Evolutionary conservation across 2,888 invertebrate species (phyloP).

Genomic region (Odontothrips loti): DNA sequence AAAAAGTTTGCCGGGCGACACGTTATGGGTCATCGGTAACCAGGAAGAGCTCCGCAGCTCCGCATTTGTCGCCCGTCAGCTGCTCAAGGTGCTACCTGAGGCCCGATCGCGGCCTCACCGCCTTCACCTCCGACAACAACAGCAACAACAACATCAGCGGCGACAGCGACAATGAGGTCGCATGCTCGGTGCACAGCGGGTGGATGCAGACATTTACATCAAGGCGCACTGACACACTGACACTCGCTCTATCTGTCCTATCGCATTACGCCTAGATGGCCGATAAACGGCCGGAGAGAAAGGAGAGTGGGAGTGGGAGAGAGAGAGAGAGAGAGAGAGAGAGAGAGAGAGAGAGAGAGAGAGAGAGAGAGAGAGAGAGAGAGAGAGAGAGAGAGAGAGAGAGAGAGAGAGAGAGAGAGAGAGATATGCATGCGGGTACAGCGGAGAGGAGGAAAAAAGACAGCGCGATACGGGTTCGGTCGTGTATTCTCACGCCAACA

Average conservation of each 20-base stretch:
- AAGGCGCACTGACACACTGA: not conserved
- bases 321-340: not conserved
- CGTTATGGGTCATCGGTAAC: too few species aligned
- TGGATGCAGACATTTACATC: slow-evolving; percentile 19
- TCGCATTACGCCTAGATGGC: slow-evolving; percentile 8
- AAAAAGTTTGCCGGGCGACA: too few species aligned
- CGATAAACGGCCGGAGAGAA: not conserved
- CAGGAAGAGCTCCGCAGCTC: too few species aligned
- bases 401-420: not conserved
- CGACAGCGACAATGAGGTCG: not conserved
- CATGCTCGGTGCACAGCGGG: not conserved
- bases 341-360: not conserved
- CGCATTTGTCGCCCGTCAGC: too few species aligned
- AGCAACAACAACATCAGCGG: not conserved
- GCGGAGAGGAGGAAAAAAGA: too few species aligned
- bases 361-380: too few species aligned
- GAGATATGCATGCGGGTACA: too few species aligned
- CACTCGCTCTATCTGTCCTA: not conserved
- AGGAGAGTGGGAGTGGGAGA: not conserved
- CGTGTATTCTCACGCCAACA: too few species aligned
- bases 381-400: not conserved
- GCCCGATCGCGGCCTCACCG: not conserved
- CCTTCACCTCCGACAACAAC: not conserved
- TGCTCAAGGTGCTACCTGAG: too few species aligned
- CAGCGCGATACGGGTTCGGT: too few species aligned